phyloP scores from a whole-genome alignment of 1,140 invertebrate species.

The Grapholita molesta region DNA sequence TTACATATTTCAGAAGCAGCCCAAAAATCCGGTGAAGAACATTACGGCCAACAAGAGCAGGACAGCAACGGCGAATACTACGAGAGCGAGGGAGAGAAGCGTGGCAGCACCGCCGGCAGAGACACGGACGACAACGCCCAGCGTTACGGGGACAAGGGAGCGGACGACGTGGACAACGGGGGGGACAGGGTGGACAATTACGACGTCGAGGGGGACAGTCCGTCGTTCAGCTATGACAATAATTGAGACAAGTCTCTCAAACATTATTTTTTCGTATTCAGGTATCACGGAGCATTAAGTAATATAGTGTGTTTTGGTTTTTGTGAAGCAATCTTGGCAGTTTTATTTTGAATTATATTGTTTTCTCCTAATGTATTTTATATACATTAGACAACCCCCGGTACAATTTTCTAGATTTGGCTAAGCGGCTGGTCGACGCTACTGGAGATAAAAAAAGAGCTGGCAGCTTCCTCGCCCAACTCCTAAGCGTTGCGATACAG shows the following conservation, averaged over 20 bases:
- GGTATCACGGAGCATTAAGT: background rate
- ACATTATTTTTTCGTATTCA: background rate
- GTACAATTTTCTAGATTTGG: too few species aligned
- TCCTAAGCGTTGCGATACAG: too few species aligned
- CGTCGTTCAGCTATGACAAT: constrained; percentile 23
- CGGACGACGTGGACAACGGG: constrained; percentile 9
- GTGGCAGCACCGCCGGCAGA: constrained; percentile 6
- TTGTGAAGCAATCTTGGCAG: background rate
- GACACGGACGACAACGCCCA: constrained; percentile 22
- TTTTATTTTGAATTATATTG: background rate
- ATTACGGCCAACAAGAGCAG: constrained; percentile 21
- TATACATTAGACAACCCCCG: too few species aligned
- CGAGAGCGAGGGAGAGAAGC: background rate
- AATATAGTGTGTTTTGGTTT: background rate
- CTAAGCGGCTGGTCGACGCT: too few species aligned
- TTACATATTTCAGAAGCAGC: constrained; percentile 13
- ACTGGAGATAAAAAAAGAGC: too few species aligned
- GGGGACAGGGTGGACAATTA: constrained; percentile 20
- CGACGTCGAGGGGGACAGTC: constrained; percentile 21
- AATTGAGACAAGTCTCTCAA: constrained; percentile 2
- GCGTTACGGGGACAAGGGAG: constrained; percentile 21
- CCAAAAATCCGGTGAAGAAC: constrained; percentile 13
- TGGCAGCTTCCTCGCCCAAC: too few species aligned
- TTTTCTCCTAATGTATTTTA: too few species aligned
- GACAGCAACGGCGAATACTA: constrained; percentile 17